Percentiles rank a stretch among this genome's conserved stretches.
Conservation (phyloP, 2,888 invertebrate genomes). For the Halocaridina rubra region DNA sequence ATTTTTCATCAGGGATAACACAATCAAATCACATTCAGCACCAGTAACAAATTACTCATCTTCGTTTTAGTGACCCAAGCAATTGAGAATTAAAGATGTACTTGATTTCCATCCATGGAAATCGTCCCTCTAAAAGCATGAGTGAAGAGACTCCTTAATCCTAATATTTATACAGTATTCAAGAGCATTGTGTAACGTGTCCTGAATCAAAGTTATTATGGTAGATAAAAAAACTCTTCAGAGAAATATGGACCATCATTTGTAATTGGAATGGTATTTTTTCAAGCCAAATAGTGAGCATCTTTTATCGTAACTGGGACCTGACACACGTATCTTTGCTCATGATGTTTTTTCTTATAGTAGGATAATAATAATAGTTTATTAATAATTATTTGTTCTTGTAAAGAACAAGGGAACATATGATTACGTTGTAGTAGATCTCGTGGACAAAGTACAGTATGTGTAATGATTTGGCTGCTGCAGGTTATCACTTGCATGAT, state of each 20-base stretch:
- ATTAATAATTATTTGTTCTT: background rate
- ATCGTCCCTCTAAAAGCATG: no score
- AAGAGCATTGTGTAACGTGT: no score
- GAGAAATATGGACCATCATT: background rate
- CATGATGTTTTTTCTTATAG: background rate
- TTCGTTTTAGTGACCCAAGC: no score
- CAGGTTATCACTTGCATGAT: slow-evolving; percentile 1
- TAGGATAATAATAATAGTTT: background rate
- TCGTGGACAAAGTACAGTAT: no score
- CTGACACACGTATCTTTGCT: background rate
- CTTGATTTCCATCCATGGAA: no score
- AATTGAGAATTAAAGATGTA: no score
- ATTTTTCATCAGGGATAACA: background rate
- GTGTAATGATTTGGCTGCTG: no score
- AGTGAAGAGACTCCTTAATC: no score
- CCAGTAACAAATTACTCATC: background rate
- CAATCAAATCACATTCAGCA: background rate
- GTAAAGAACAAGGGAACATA: background rate
- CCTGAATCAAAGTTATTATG: no score
- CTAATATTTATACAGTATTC: no score
- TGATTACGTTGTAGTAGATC: background rate
- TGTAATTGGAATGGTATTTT: background rate
- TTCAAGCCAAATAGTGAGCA: background rate
- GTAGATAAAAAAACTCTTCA: no score
- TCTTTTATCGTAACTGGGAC: background rate